Evolutionary conservation across 2,888 invertebrate species (phyloP).

Genomic region (Hylaea fasciaria): DNA sequence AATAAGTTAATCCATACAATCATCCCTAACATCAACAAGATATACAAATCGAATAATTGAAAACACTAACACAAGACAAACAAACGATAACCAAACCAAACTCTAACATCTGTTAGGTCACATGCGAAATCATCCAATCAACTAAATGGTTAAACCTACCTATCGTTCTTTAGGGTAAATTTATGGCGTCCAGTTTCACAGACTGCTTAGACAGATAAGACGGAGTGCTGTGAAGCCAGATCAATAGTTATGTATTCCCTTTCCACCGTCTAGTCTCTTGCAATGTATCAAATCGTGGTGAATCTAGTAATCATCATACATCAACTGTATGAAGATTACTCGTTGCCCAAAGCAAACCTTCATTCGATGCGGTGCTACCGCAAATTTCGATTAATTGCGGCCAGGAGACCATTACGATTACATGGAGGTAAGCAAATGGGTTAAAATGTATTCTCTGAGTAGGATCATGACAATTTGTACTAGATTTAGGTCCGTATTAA

Average conservation of each 20-base stretch:
- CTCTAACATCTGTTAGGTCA: neutral
- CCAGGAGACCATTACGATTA: no score
- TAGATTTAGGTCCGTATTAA: no score
- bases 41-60: neutral
- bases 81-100: neutral
- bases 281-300: no score
- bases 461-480: no score
- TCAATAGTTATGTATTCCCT: neutral
- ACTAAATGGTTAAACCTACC: neutral
- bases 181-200: neutral
- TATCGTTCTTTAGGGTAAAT: neutral
- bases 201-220: neutral
- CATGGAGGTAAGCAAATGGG: no score
- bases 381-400: no score
- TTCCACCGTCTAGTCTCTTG: neutral
- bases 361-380: no score
- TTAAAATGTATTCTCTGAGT: no score
- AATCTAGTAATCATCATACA: no score
- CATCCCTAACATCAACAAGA: neutral
- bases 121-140: neutral
- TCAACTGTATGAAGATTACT: no score
- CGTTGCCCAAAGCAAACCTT: no score
- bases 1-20: neutral
- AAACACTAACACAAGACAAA: neutral
- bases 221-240: neutral